Percentiles rank a stretch among this genome's conserved stretches.
Evolutionary conservation across 1,140 invertebrate species (phyloP).

Genomic region (Drosophila baimaii): DNA sequence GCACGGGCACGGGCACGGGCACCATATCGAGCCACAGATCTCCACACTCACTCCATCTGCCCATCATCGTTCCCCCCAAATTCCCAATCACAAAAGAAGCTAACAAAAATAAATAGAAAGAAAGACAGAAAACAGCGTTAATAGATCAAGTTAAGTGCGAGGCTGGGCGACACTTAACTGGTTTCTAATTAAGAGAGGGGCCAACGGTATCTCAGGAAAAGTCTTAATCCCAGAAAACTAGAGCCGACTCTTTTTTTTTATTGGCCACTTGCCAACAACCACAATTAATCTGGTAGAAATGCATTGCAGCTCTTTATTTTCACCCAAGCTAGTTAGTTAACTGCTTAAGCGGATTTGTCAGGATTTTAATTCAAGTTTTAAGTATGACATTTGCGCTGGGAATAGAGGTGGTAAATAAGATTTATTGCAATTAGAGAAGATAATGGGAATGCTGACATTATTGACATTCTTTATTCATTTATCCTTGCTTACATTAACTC

Average conservation of each 20-base stretch:
- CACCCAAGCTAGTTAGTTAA: constrained; percentile 15
- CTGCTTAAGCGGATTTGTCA: constrained; percentile 27
- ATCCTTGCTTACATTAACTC: neutral
- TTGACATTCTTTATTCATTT: neutral
- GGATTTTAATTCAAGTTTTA: constrained; percentile 13
- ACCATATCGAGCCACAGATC: constrained; percentile 25
- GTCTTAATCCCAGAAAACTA: constrained; percentile 34
- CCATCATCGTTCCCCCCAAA: neutral
- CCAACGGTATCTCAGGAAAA: constrained; percentile 34
- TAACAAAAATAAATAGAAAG: constrained; percentile 21
- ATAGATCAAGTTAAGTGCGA: constrained; percentile 44
- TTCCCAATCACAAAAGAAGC: constrained; percentile 8
- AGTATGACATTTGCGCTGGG: neutral
- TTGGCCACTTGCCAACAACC: constrained; percentile 4
- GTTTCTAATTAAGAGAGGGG: constrained; percentile 39
- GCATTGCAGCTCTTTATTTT: constrained; percentile 13
- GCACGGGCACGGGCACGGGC: constrained; percentile 18
- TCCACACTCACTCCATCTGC: neutral
- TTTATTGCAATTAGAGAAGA: neutral
- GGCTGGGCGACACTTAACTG: constrained; percentile 45
- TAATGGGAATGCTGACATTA: neutral
- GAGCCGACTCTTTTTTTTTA: constrained; percentile 8
- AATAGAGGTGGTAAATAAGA: neutral
- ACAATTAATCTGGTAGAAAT: constrained; percentile 21
- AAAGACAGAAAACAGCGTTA: constrained; percentile 19